Base-by-base conservation (phyloP, 2,113 vertebrate genomes). In the Megaceryle torquata region DNA sequence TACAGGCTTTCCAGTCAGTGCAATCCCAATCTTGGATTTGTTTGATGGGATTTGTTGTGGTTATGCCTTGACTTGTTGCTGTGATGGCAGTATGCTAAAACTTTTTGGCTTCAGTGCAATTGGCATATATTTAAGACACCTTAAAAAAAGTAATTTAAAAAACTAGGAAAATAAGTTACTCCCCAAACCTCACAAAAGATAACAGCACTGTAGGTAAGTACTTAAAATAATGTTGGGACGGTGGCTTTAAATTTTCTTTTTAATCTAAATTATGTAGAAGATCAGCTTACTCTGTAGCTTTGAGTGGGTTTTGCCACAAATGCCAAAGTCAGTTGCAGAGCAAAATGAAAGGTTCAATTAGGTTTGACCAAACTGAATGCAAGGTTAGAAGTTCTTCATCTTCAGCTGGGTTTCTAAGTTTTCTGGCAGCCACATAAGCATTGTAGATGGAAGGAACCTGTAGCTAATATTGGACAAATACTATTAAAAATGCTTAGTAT, bases 61-160 rank as follows among this genome's bases (percentile, higher is more conserved):
- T 75, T 91, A 17, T 1, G 5, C 17, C 57, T 15, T 81, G 80
- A 37, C 10, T 84, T 20, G 24, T 68, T 0, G 0, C 50, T 35
- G 37, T 60, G 57, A 28, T 59, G 79, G 67, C 29, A 29, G 7
- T 59, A 28, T 75, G 39, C 21, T 72, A n/a, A 14, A 50, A 33
- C 8, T 35, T 35, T 35, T 53, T 74, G 6, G 7, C 26, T 86
- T 63, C 18, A 16, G 24, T 13, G 18, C 31, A 86, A 25, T 5
- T 86, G 25, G 14, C 12, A 15, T 61, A 21, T 67, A 57, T 67
- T 86, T 61, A 77, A 77, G 24, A 28, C 7, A 86, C 18, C 29
- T 9, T 50, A n/a, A 77, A 82, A 13, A 46, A 63, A 48, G 17
- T 54, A 33, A 48, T 77, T 85, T 37, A 8, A 77, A 59, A 86